Evolutionary conservation across 2,113 vertebrate genomes (phyloP).

Genomic region (Hippocampus abdominalis): DNA sequence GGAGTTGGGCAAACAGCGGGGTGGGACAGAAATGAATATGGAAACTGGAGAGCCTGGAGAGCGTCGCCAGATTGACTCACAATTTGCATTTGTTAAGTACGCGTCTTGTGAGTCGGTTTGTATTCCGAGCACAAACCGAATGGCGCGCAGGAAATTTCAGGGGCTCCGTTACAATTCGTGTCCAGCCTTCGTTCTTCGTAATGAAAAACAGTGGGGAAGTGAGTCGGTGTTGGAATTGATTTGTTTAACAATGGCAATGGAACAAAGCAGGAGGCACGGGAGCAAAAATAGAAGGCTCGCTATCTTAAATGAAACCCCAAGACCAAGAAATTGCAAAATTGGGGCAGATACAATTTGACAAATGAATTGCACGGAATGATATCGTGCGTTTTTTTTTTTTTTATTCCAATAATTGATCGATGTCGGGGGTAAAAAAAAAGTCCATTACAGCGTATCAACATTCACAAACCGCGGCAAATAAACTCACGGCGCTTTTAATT

Average conservation of each 20-base stretch:
- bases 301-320: conserved; percentile 57
- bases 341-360: conserved; percentile 60
- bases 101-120: conserved; percentile 58
- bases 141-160: conserved; percentile 68
- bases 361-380: conserved; percentile 55
- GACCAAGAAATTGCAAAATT: conserved; percentile 64
- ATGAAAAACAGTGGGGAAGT: conserved; percentile 71
- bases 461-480: conserved; percentile 13
- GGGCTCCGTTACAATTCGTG: conserved; percentile 66
- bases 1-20: conserved; percentile 52
- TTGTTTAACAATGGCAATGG: conserved; percentile 74
- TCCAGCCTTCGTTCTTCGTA: conserved; percentile 62
- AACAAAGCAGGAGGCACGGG: conserved; percentile 65
- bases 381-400: conserved; percentile 52
- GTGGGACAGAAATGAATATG: conserved; percentile 62
- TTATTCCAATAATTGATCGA: conserved; percentile 52
- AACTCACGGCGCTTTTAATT: conserved; percentile 19
- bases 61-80: conserved; percentile 59
- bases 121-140: conserved; percentile 68
- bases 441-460: conserved; percentile 33
- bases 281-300: conserved; percentile 60
- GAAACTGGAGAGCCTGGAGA: conserved; percentile 45
- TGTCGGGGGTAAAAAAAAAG: conserved; percentile 22
- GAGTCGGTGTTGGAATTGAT: conserved; percentile 69
- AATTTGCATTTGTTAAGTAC: conserved; percentile 70